These are phyloP conservation scores for Apomyelois bistriatella DNA, from an alignment of 2,888 invertebrate genomes.

Conservation along the genomic window DNA sequence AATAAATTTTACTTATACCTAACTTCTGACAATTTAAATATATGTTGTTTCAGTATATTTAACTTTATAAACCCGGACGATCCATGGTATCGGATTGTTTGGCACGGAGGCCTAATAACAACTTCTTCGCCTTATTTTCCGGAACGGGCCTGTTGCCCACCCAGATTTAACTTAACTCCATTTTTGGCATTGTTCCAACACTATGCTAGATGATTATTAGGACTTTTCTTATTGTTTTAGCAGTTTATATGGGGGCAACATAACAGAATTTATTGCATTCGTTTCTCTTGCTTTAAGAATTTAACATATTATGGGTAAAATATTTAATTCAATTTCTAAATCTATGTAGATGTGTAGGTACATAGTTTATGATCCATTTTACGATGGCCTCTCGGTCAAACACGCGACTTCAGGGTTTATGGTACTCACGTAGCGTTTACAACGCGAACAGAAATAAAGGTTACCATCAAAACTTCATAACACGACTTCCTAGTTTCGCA, in stretches of 20 bases:
- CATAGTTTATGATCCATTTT: constrained; percentile 65
- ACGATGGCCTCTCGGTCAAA: constrained; percentile 69
- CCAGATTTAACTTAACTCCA: constrained; percentile 59
- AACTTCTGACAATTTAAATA: too few species aligned
- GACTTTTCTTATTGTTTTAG: constrained; percentile 42
- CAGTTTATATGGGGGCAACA: background rate
- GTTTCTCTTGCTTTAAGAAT: background rate
- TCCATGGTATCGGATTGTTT: background rate
- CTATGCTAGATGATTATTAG: constrained; percentile 52
- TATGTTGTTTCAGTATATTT: too few species aligned
- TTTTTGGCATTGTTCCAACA: constrained; percentile 57
- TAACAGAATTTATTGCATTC: background rate
- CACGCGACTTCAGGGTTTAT: constrained; percentile 67
- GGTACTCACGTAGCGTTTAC: constrained; percentile 59
- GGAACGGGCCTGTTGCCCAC: constrained; percentile 45
- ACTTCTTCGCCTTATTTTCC: constrained; percentile 44
- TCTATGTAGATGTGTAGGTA: constrained; percentile 49
- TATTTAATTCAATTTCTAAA: constrained; percentile 49
- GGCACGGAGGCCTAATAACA: constrained; percentile 36
- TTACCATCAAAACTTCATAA: constrained; percentile 30
- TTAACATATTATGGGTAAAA: constrained; percentile 25
- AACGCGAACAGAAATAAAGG: constrained; percentile 53
- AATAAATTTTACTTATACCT: too few species aligned
- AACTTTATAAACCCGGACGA: too few species aligned
- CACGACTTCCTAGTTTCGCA: constrained; percentile 14